Base-by-base conservation (phyloP, 2,888 invertebrate species). In the Nezara viridula region DNA sequence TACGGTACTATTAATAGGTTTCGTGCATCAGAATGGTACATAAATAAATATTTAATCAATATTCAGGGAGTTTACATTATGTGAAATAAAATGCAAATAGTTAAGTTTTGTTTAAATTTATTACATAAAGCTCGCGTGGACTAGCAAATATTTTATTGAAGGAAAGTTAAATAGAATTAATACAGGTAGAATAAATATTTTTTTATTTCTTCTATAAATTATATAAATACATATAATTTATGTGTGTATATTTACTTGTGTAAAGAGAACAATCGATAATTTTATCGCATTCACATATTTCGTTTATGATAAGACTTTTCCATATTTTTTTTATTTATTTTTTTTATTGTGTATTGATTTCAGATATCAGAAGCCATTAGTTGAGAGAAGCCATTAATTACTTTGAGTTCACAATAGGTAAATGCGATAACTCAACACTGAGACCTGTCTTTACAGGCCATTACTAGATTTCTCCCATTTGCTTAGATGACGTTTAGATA, bases 401-500 rank as follows among this genome's bases (percentile, higher is more conserved):
- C 16, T 5, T 14, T 12, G 60, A 10, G 1, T 60, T 60, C 60
- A 27, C 60, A 27, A 60, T 27, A 32, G 60, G 27, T 27, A 60
- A 60, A 60, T 32, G 60, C 27, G 4, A 60, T 60, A 14, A 60
- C 32, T 60, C 60, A 60, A 60, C 60, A 60, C 2, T 27, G 60
- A 60, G 60, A 60, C 60, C 27, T 32, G 60, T 27, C 60, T 12
- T 60, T 60, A 60, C 14, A 27, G 60, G 3, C 60, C 27, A 60
- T 60, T 60, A 60, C 27, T 60, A 60, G 60, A 60, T 60, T 60
- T 32, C 60, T 60, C 27, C 60, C 60, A 60, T 60, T 10, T 60
- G 60, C 60, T 60, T 60, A 5, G 60, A 60, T 60, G 60, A 60
- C 60, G 60, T 60, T 60, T 14, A 60, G 60, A 60, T 60, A 60